A percentile compares a stretch with the other conserved stretches of the same genome.
Conservation (phyloP, 2,797 vertebrate genomes). For the Pipistrellus pipistrellus region DNA sequence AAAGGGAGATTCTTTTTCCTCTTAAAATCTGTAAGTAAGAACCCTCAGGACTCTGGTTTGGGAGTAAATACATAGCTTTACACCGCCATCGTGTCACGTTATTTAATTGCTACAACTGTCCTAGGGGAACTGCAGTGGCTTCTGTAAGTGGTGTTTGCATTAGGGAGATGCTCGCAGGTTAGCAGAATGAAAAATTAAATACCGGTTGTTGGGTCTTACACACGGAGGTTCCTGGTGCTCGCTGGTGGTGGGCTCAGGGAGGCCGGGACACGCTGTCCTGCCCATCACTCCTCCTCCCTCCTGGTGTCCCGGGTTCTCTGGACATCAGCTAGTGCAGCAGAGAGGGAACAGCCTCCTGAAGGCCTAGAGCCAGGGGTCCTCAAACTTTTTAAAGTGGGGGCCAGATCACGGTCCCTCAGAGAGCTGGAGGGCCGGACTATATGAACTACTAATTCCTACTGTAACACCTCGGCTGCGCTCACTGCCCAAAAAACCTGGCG, state of each 20-base stretch:
- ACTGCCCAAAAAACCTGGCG: no score
- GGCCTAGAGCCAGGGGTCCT: no score
- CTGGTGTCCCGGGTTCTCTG: background rate
- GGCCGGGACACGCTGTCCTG: background rate
- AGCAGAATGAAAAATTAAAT: background rate
- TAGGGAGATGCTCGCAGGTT: background rate
- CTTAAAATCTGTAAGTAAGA: constrained; percentile 26
- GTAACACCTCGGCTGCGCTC: no score
- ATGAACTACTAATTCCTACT: no score
- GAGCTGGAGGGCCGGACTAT: no score
- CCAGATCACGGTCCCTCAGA: no score
- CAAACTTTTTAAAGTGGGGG: no score
- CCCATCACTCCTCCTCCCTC: background rate
- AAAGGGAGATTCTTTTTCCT: constrained; percentile 26
- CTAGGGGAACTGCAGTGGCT: background rate
- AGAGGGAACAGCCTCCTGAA: fast-evolving
- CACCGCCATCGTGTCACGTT: constrained; percentile 42
- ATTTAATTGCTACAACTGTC: constrained; percentile 32
- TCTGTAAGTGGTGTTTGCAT: background rate
- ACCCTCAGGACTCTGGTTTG: constrained; percentile 26
- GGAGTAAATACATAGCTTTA: constrained; percentile 66
- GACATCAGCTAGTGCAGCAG: background rate
- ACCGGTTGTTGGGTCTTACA: no score
- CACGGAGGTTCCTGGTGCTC: background rate
- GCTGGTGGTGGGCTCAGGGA: fast-evolving